Evolutionary conservation across 2,797 vertebrate genomes (phyloP).

Genomic region (Jordanella pulchra): DNA sequence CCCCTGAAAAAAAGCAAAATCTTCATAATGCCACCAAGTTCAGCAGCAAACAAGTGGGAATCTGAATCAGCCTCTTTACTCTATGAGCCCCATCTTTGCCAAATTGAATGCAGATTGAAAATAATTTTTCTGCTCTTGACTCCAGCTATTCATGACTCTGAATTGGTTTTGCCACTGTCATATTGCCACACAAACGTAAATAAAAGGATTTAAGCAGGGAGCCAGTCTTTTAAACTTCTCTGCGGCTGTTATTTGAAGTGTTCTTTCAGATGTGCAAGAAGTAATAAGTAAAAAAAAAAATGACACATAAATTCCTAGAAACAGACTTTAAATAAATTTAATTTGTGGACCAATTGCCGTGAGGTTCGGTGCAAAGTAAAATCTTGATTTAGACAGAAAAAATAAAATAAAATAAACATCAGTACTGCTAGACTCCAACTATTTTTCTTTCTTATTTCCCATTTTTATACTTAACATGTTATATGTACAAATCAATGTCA

Average conservation of each 20-base stretch:
- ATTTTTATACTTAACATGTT: slow-evolving; percentile 23
- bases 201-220: slow-evolving; percentile 82
- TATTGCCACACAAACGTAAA: slow-evolving; percentile 85
- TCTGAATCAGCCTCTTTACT: slow-evolving; percentile 93
- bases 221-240: slow-evolving; percentile 83
- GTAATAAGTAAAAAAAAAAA: slow-evolving; percentile 22
- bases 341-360: slow-evolving; percentile 13
- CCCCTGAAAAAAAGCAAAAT: slow-evolving; percentile 78
- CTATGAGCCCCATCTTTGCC: slow-evolving; percentile 92
- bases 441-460: slow-evolving; percentile 17
- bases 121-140: slow-evolving; percentile 98
- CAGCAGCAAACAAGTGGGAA: slow-evolving; percentile 93
- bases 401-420: not conserved
- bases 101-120: slow-evolving; percentile 99
- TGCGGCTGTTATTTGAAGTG: slow-evolving; percentile 80
- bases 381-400: not conserved
- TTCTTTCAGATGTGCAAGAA: slow-evolving; percentile 34
- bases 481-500: slow-evolving; percentile 43
- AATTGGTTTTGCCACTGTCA: slow-evolving; percentile 86
- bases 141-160: slow-evolving; percentile 89
- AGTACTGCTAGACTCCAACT: slow-evolving; percentile 1
- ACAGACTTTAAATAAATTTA: slow-evolving; percentile 25
- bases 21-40: slow-evolving; percentile 92
- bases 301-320: slow-evolving; percentile 19
- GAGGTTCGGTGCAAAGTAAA: not conserved